Evolutionary conservation across 2,888 invertebrate genomes (phyloP).

Genomic region (Octonoba sinensis): DNA sequence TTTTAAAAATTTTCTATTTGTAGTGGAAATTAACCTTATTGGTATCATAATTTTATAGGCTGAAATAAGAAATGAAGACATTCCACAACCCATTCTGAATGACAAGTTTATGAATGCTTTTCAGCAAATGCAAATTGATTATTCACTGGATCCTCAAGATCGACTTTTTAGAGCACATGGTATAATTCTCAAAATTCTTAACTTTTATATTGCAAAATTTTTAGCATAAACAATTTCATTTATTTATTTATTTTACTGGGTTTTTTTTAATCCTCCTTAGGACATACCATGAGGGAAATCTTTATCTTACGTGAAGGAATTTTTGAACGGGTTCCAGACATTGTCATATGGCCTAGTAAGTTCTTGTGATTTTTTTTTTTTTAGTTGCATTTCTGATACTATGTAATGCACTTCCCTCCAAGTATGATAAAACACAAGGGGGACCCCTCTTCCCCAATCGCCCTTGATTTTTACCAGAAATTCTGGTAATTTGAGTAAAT

Average conservation of each 20-base stretch:
- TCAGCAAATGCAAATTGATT: conserved; percentile 74
- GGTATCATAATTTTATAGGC: conserved; percentile 37
- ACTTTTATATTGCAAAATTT: background rate
- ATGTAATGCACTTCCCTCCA: too few relatives aligned
- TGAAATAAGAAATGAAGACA: conserved; percentile 72
- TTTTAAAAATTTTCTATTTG: too few relatives aligned
- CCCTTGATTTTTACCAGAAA: too few relatives aligned
- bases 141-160: conserved; percentile 84
- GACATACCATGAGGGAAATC: conserved; percentile 91
- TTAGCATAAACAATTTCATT: background rate
- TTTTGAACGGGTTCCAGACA: conserved; percentile 88
- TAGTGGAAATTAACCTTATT: background rate
- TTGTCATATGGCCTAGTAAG: conserved; percentile 91
- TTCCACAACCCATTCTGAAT: conserved; percentile 79
- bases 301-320: conserved; percentile 80
- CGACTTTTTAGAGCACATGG: conserved; percentile 90
- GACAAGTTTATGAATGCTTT: conserved; percentile 77
- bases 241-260: background rate
- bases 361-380: conserved; percentile 33
- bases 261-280: conserved; percentile 67
- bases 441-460: too few relatives aligned
- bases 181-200: conserved; percentile 49
- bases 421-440: too few relatives aligned
- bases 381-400: background rate
- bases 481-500: too few relatives aligned